phyloP scores from a whole-genome alignment of 2,888 invertebrate genomes.

The Syritta pipiens region DNA sequence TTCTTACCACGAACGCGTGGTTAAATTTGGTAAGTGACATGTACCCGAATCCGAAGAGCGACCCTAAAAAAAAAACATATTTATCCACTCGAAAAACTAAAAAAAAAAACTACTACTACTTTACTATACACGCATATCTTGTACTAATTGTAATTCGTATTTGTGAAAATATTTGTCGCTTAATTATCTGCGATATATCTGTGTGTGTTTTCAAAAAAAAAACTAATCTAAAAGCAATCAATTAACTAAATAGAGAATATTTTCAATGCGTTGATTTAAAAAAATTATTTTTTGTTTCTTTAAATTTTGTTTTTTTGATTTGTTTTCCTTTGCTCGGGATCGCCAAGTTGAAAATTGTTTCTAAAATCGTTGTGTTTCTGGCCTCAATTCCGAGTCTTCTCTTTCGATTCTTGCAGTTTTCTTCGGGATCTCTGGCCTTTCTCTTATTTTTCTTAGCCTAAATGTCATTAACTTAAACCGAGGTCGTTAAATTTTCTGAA shows the following conservation, averaged over 20 bases:
- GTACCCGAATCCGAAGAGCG: constrained; percentile 76
- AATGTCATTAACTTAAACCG: too few species aligned
- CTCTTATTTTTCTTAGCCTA: too few species aligned
- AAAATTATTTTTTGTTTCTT: background rate
- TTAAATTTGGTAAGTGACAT: constrained; percentile 96
- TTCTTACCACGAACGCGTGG: constrained; percentile 99
- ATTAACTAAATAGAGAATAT: constrained; percentile 40
- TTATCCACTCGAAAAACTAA: background rate
- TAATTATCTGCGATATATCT: constrained; percentile 55
- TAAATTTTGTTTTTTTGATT: background rate
- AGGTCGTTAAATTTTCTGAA: too few species aligned
- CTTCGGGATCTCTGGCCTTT: too few species aligned
- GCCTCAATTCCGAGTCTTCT: too few species aligned
- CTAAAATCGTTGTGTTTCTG: too few species aligned
- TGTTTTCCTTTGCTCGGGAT: too few species aligned
- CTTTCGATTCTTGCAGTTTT: too few species aligned
- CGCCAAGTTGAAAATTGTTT: too few species aligned
- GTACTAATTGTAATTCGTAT: constrained; percentile 30
- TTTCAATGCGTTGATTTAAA: constrained; percentile 8
- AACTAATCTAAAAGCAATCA: constrained; percentile 30
- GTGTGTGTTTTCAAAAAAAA: constrained; percentile 36
- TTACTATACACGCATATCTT: constrained; percentile 36
- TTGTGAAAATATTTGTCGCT: constrained; percentile 52
- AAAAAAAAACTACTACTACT: constrained; percentile 37
- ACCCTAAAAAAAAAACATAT: too few species aligned